phyloP scores from a whole-genome alignment of 2,888 invertebrate species.

The Agonopterix arenella region DNA sequence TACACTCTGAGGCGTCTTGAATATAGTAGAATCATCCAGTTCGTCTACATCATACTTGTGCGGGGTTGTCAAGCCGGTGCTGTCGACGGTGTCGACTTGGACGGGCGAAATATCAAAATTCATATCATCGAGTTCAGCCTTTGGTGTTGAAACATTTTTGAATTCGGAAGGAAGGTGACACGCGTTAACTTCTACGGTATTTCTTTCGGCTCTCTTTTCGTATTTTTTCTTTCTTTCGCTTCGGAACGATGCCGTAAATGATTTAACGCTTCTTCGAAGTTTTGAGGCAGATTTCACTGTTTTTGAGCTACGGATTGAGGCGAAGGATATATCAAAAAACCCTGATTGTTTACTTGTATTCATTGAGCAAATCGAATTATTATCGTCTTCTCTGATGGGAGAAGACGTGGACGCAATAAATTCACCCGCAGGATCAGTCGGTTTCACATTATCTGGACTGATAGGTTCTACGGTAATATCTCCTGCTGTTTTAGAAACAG shows the following conservation, averaged over 20 bases:
- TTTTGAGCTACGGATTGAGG: slow-evolving; percentile 37
- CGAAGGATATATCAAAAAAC: slow-evolving; percentile 69
- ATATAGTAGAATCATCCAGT: slow-evolving; percentile 55
- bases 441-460: slow-evolving; percentile 58
- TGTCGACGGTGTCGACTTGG: slow-evolving; percentile 66
- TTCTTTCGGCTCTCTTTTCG: slow-evolving; percentile 59
- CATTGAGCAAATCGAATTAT: slow-evolving; percentile 63
- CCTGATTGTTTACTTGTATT: slow-evolving; percentile 71
- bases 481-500: slow-evolving; percentile 52
- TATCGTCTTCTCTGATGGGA: slow-evolving; percentile 66
- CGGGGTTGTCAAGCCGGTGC: slow-evolving; percentile 50
- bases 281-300: slow-evolving; percentile 69
- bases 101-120: slow-evolving; percentile 63
- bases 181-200: slow-evolving; percentile 59
- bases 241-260: slow-evolving; percentile 71
- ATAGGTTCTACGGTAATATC: slow-evolving; percentile 63
- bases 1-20: slow-evolving; percentile 63
- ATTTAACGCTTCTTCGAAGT: slow-evolving; percentile 66
- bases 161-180: slow-evolving; percentile 48
- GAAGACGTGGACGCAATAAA: slow-evolving; percentile 65
- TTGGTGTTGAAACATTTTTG: slow-evolving; percentile 57
- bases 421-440: slow-evolving; percentile 64
- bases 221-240: slow-evolving; percentile 72
- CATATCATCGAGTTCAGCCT: slow-evolving; percentile 53
- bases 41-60: slow-evolving; percentile 41